These are phyloP conservation scores for Pterocles burchelli DNA, from an alignment of 2,113 vertebrate species.

Conservation along the genomic window DNA sequence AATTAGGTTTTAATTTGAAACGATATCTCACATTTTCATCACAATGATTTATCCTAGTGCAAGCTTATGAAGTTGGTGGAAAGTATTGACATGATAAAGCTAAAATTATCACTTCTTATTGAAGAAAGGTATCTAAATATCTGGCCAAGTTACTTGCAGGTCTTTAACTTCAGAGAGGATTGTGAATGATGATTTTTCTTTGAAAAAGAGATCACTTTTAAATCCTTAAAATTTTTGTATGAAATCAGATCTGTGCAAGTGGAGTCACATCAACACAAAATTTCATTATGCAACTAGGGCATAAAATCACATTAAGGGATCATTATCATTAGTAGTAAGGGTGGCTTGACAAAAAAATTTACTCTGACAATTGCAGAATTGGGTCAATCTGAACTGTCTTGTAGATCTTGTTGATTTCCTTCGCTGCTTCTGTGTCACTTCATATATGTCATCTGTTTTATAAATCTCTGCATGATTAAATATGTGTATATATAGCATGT, in stretches of 20 bases:
- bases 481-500: fast-evolving
- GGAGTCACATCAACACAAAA: background rate
- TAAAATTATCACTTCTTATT: background rate
- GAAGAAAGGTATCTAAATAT: background rate
- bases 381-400: background rate
- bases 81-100: background rate
- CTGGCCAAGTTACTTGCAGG: background rate
- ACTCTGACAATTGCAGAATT: background rate
- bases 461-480: background rate
- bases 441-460: fast-evolving
- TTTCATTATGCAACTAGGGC: background rate
- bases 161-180: slow-evolving; percentile 3
- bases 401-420: background rate
- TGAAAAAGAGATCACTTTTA: slow-evolving; percentile 11
- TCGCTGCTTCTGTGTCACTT: background rate
- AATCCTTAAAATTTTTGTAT: background rate
- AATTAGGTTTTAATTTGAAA: slow-evolving; percentile 44
- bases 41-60: background rate
- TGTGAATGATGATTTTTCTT: background rate
- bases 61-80: background rate
- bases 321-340: background rate
- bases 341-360: background rate
- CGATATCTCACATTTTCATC: slow-evolving; percentile 8
- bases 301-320: slow-evolving; percentile 30
- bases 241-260: background rate